These are phyloP conservation scores for Apodemus agrarius DNA, from an alignment of 2,797 vertebrate genomes.

Conservation along the genomic window DNA sequence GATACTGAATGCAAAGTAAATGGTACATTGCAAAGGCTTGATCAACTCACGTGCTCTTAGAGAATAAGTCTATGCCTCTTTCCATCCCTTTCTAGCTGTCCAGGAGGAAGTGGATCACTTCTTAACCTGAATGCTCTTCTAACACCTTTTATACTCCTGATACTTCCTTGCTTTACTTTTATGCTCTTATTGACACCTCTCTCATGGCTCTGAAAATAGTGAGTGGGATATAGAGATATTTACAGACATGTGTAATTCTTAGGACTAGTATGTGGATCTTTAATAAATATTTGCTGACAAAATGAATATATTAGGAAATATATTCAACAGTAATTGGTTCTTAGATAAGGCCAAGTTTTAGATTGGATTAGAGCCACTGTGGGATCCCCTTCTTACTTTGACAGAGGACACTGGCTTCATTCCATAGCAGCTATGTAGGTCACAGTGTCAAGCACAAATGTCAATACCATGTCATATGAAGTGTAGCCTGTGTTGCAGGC, in stretches of 20 bases:
- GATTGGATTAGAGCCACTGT: background rate
- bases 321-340: background rate
- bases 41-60: background rate
- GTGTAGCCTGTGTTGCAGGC: background rate
- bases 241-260: background rate
- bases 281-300: background rate
- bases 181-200: background rate
- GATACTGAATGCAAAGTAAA: background rate
- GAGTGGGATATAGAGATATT: background rate
- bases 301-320: background rate
- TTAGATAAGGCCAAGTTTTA: background rate
- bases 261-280: background rate
- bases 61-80: background rate
- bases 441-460: background rate
- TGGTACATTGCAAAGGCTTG: background rate
- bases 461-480: background rate
- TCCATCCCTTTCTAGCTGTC: background rate
- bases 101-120: background rate
- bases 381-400: background rate
- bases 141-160: background rate
- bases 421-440: background rate
- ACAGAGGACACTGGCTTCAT: background rate
- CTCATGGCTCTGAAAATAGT: background rate
- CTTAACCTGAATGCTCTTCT: background rate
- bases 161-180: background rate